A percentile compares a stretch with the other conserved stretches of the same genome.
phyloP scores from a whole-genome alignment of 2,888 invertebrate genomes.

The Empis livida region DNA sequence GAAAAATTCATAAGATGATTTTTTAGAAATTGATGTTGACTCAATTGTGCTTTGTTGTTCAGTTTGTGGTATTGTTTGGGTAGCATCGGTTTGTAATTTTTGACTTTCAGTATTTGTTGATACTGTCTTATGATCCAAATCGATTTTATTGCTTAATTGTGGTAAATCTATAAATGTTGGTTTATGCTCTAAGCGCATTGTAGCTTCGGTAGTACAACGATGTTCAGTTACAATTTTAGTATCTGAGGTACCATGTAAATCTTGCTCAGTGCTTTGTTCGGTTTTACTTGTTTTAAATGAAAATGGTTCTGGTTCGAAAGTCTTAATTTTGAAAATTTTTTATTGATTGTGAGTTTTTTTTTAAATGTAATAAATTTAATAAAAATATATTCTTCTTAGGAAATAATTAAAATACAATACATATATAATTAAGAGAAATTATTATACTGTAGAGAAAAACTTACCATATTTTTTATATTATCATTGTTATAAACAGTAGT shows the following conservation, averaged over 20 bases:
- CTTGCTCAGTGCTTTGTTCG: slow-evolving; percentile 26
- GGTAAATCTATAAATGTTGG: slow-evolving; percentile 29
- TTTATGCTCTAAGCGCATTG: slow-evolving; percentile 37
- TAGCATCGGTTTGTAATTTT: slow-evolving; percentile 18
- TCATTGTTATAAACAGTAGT: slow-evolving; percentile 49
- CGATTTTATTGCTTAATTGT: slow-evolving; percentile 15
- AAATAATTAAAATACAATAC: slow-evolving; percentile 5
- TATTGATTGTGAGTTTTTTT: slow-evolving; percentile 6
- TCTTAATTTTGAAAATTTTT: slow-evolving; percentile 16
- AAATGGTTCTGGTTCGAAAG: slow-evolving; percentile 23
- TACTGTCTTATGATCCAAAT: slow-evolving; percentile 11
- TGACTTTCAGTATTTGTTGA: slow-evolving; percentile 17
- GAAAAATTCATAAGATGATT: slow-evolving; percentile 53
- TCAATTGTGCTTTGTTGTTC: slow-evolving; percentile 27
- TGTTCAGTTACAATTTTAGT: slow-evolving; percentile 36
- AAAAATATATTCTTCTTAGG: neutral
- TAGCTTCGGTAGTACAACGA: slow-evolving; percentile 37
- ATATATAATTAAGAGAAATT: no score
- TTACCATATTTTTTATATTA: slow-evolving; percentile 32
- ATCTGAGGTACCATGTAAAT: slow-evolving; percentile 34
- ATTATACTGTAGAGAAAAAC: slow-evolving; percentile 11
- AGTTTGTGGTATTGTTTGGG: slow-evolving; percentile 23
- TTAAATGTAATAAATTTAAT: slow-evolving; percentile 11
- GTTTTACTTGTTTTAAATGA: slow-evolving; percentile 28
- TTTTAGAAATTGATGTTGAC: slow-evolving; percentile 39